Evolutionary conservation across 2,888 invertebrate species (phyloP).

Genomic region (Pseudeuparius sepicola): DNA sequence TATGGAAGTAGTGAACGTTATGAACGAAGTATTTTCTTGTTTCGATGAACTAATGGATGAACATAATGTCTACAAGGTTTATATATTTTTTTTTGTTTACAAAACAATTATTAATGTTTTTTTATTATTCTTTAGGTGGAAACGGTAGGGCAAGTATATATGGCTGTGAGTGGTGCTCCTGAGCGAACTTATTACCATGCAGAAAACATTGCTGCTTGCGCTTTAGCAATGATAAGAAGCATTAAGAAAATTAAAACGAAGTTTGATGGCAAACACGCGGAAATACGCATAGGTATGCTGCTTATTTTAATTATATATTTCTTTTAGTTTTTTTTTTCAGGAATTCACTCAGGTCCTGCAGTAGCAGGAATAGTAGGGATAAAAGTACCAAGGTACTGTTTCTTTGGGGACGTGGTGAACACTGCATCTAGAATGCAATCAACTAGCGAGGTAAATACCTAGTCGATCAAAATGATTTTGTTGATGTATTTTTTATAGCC

Average conservation of each 20-base stretch:
- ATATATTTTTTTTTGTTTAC: not conserved
- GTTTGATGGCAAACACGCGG: conserved; percentile 44
- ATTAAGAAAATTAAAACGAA: conserved; percentile 52
- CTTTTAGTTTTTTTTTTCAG: conserved; percentile 32
- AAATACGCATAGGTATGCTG: conserved; percentile 49
- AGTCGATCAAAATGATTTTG: conserved; percentile 5
- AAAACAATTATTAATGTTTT: not conserved
- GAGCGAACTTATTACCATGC: conserved; percentile 65
- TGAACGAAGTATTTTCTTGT: conserved; percentile 74
- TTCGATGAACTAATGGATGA: conserved; percentile 74
- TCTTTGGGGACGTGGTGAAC: conserved; percentile 87
- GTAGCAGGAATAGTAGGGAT: conserved; percentile 82
- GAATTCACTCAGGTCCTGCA: conserved; percentile 79
- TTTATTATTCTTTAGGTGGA: conserved; percentile 55
- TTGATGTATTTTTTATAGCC: conserved; percentile 40
- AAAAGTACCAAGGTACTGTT: conserved; percentile 76
- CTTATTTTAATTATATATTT: conserved; percentile 6
- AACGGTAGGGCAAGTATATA: conserved; percentile 80
- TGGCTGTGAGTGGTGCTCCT: conserved; percentile 83
- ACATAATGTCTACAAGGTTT: conserved; percentile 75
- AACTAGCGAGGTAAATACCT: conserved; percentile 46
- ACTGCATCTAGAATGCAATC: conserved; percentile 86
- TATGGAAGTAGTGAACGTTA: conserved; percentile 69
- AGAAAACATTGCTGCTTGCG: conserved; percentile 63
- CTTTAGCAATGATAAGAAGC: conserved; percentile 60